These are phyloP conservation scores for Gobio gobio DNA, from an alignment of 2,113 vertebrate genomes.

Conservation along the genomic window DNA sequence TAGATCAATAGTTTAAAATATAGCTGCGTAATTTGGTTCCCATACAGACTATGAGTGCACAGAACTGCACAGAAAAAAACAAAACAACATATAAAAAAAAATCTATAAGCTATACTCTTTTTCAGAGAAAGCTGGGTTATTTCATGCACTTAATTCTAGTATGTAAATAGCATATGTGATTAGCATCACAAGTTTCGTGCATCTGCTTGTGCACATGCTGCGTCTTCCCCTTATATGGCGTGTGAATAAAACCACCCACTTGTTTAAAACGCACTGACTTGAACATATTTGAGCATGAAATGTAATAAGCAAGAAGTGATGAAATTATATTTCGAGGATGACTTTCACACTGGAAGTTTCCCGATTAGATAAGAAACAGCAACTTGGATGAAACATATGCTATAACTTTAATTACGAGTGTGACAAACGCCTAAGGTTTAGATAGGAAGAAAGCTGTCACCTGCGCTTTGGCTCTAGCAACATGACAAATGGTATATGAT, in stretches of 20 bases:
- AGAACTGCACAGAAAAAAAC: background rate
- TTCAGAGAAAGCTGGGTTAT: background rate
- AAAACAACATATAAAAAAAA: background rate
- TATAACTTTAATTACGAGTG: conserved; percentile 16
- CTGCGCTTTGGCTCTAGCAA: background rate
- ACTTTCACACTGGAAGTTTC: conserved; percentile 30
- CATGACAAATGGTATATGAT: background rate
- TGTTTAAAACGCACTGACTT: conserved; percentile 51
- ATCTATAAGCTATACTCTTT: background rate
- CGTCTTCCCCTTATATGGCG: background rate
- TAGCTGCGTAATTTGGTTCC: background rate
- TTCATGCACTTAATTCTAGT: background rate
- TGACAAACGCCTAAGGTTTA: background rate
- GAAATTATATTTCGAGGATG: conserved; percentile 59
- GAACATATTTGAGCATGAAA: conserved; percentile 60
- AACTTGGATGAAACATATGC: background rate
- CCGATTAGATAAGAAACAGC: background rate
- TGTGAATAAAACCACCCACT: conserved; percentile 48
- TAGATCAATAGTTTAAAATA: background rate
- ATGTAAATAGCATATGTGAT: background rate
- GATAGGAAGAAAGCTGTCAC: background rate
- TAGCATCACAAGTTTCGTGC: background rate
- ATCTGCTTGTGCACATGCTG: conserved; percentile 29
- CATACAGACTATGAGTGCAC: background rate
- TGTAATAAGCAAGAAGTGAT: conserved; percentile 64